Evolutionary conservation across 2,113 vertebrate species (phyloP).

Genomic region (Cololabis saira): DNA sequence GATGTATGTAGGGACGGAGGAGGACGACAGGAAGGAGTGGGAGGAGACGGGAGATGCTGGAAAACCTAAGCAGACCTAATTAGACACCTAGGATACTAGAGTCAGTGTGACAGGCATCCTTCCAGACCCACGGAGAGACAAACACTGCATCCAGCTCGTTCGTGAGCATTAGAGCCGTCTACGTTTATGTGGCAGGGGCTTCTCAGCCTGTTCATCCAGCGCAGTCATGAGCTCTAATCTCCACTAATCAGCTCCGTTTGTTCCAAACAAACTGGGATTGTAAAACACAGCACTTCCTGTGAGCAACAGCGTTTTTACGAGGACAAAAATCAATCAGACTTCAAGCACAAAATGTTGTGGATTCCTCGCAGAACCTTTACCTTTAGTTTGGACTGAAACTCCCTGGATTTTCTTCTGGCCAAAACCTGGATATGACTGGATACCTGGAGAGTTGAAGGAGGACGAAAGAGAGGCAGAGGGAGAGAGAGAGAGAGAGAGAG

Average conservation of each 20-base stretch:
- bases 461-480: not conserved
- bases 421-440: conserved; percentile 99
- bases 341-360: not conserved
- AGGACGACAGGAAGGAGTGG: conserved; percentile 33
- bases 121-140: conserved; percentile 83
- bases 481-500: not conserved
- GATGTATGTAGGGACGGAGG: conserved; percentile 37
- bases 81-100: conserved; percentile 88
- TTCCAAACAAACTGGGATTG: conserved; percentile 12
- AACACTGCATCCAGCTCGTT: conserved; percentile 78
- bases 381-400: conserved; percentile 99
- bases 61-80: conserved; percentile 79
- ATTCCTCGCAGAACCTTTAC: conserved; percentile 77
- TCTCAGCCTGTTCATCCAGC: conserved; percentile 2
- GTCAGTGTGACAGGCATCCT: conserved; percentile 82
- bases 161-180: not conserved
- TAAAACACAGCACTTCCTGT: conserved; percentile 8
- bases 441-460: conserved; percentile 88
- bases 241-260: conserved; percentile 13
- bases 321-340: not conserved
- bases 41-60: conserved; percentile 14
- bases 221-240: conserved; percentile 7
- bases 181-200: conserved; percentile 13
- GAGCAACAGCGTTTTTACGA: not conserved
- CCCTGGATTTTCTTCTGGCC: conserved; percentile 99